Base-by-base conservation (phyloP, 2,888 invertebrate genomes). In the Clitarchus hookeri region DNA sequence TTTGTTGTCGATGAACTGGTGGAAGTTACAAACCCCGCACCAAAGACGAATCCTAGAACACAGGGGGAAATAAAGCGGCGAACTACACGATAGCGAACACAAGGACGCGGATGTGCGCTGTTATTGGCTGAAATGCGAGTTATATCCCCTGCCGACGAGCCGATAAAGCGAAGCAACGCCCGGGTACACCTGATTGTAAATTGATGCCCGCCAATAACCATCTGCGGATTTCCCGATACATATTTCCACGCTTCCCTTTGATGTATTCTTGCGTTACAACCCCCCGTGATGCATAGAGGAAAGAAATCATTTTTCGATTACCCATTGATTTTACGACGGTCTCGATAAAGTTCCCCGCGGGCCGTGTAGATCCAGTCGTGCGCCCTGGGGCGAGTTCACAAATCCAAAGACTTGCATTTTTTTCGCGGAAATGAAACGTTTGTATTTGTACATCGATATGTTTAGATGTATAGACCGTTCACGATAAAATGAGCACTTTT, bases 121-220 rank as follows among this genome's bases (percentile, higher is more conserved):
- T n/a, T 65, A 9, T 16, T 19, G 65, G 19, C 65, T n/a, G 65
- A 19, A 65, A 65, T 65, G 65, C 65, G 48, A 48, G 65, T 65
- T 65, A 65, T 65, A 65, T n/a, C n/a, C n/a, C 19, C 65, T 65
- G 16, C 65, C 65, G 16, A n/a, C 65, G n/a, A 65, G 65, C 65
- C 65, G 65, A 65, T 65, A 65, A 65, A 65, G 65, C 19, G 65
- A 65, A 65, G 65, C 65, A 0, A n/a, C 65, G 65, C n/a, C 0
- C 65, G 23, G 65, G 65, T 65, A n/a, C 6, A 53, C 82, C 82
- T 82, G 82, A 82, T 82, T 44, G 82, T 44, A 82, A 36, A 82
- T 82, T 82, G 82, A 82, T 82, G 27, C 82, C 27, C 82, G 44
- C 82, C 82, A 82, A 82, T 82, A 82, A 82, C 82, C 82, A 36